A percentile compares a stretch with the other conserved stretches of the same genome.
Evolutionary conservation across 1,140 invertebrate genomes (phyloP).

Genomic region (Antheraea pernyi): DNA sequence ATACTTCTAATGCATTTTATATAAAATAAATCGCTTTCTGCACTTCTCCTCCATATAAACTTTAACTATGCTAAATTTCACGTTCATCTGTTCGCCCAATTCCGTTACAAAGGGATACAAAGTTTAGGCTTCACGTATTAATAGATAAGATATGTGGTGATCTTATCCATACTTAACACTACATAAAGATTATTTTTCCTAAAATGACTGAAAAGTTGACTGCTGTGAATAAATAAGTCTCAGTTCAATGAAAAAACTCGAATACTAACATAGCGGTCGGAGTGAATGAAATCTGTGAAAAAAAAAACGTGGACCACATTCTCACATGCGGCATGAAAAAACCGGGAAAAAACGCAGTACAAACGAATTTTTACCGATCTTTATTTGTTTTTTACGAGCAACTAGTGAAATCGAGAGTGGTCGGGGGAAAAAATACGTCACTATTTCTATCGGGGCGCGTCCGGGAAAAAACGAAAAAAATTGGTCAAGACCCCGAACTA

Average conservation of each 20-base stretch:
- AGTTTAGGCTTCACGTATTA: no score
- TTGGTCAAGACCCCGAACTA: constrained; percentile 15
- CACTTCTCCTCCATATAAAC: no score
- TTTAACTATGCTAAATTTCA: no score
- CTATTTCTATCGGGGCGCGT: constrained; percentile 69
- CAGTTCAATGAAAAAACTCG: not conserved
- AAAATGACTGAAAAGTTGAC: no score
- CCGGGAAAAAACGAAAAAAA: constrained; percentile 51
- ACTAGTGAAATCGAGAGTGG: constrained; percentile 68
- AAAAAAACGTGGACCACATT: constrained; percentile 16
- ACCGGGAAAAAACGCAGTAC: constrained; percentile 46
- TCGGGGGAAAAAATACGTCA: constrained; percentile 69
- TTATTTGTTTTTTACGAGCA: constrained; percentile 72
- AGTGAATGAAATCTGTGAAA: constrained; percentile 9
- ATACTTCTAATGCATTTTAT: no score
- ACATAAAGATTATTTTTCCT: no score
- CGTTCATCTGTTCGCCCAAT: no score
- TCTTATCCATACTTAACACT: no score
- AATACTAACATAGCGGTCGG: not conserved
- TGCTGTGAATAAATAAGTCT: not conserved
- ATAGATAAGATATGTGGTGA: no score
- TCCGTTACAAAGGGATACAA: no score
- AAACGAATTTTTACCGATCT: constrained; percentile 66
- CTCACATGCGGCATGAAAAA: constrained; percentile 17
- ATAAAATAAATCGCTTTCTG: no score